Base-by-base conservation (phyloP, 2,797 vertebrate genomes). In the Tapirus indicus region DNA sequence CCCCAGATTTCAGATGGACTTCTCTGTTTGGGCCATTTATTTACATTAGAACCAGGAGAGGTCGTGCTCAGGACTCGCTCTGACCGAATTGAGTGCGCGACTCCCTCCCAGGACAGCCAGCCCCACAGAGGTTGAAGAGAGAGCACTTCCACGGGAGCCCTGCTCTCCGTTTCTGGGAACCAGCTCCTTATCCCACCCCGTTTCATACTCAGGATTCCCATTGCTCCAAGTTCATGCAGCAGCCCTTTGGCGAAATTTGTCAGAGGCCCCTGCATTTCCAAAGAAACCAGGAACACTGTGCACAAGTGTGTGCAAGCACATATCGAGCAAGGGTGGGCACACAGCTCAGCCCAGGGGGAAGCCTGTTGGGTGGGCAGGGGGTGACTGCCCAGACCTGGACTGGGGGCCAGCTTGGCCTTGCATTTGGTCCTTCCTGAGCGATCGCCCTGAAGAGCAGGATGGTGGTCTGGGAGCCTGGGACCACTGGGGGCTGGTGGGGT, bases 11-110 rank as follows among this genome's bases (percentile, higher is more conserved):
- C 84, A 77, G 80, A 92, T 60, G 49, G 56, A 52, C 88, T 87
- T 56, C 88, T 96, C 83, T 84, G 68, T 80, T 90, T 95, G 84
- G 98, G 92, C 88, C 97, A 58, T 97, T 98, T 96, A 97, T 97
- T 98, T 97, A 93, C 96, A 98, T 98, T 80, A 97, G 98, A 98
- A 94, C 87, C 95, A 97, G 93, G 96, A 97, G 95, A 97, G 93
- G 95, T 84, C 78, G 52, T 91, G 80, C 35, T 29, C 66, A 0
- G 52, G 92, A 41, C 96, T 92, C 97, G 89, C 38, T 12, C 90
- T 74, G 94, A 90, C 96, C 96, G 95, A 90, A 96, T 47, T 35
- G 85, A 97, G 97, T 0, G 0, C 27, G 0, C 4, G 7, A 13
- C 32, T 52, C 69, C 44, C 94, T 94, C 82, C 94, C 84, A 52